Conservation (phyloP, 37 sponge, comb jelly and placozoan species). For the Geodia barretti region DNA sequence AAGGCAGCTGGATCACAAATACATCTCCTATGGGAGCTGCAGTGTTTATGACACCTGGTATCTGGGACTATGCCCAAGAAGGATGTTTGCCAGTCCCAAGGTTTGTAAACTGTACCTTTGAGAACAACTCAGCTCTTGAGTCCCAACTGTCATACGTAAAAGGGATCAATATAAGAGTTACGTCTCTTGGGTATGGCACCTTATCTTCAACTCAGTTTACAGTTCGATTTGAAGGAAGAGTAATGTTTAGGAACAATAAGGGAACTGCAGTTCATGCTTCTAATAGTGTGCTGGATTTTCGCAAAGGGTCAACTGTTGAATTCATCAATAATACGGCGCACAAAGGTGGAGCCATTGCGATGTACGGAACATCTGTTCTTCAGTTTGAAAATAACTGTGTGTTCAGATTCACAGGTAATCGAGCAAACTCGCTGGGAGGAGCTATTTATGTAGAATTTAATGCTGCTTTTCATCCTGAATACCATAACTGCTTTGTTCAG, state of each 20-base stretch:
- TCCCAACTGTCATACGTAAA: too few species aligned
- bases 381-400: background rate
- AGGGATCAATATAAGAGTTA: background rate
- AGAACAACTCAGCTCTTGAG: background rate
- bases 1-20: background rate
- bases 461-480: too few species aligned
- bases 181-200: background rate
- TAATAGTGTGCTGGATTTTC: background rate
- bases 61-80: too few species aligned
- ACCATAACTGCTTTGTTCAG: conserved; percentile 24
- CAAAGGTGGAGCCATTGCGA: conserved; percentile 26
- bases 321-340: conserved; percentile 11
- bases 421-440: conserved; percentile 7
- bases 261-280: conserved; percentile 8
- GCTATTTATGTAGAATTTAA: conserved; percentile 9
- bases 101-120: background rate
- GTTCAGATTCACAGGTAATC: conserved; percentile 3
- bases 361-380: background rate
- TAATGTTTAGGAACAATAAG: background rate
- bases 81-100: background rate
- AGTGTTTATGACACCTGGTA: conserved; percentile 8
- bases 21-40: conserved; percentile 4
- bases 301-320: background rate
- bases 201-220: background rate
- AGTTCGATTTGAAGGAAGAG: conserved; percentile 1